These are phyloP conservation scores for Neoarius graeffei DNA, from an alignment of 2,113 vertebrate genomes.

Conservation along the genomic window DNA sequence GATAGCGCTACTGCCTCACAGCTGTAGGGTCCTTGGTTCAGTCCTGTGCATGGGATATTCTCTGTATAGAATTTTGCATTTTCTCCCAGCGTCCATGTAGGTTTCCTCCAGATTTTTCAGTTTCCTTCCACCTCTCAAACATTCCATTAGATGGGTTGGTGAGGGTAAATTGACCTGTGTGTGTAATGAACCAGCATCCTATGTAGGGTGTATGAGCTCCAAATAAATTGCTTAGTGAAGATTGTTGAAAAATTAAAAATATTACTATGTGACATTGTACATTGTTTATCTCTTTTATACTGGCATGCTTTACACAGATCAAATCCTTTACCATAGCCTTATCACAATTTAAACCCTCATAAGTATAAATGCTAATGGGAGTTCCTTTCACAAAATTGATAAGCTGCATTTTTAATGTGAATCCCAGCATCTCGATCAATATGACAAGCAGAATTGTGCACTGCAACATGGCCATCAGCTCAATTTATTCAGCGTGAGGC, in stretches of 20 bases:
- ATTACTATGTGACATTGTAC: background rate
- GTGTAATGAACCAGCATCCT: background rate
- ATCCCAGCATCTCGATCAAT: slow-evolving; percentile 24
- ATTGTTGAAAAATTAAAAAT: background rate
- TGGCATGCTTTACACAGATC: background rate
- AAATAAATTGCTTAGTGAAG: background rate
- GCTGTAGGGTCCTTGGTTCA: background rate
- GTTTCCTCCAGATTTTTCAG: background rate
- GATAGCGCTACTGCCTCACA: background rate
- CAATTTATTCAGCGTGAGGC: background rate
- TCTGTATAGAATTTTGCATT: background rate
- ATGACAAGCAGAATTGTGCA: slow-evolving; percentile 6
- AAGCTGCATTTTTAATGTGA: background rate
- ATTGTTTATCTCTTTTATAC: background rate
- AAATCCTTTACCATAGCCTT: background rate
- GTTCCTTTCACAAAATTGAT: background rate
- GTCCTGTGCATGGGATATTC: background rate
- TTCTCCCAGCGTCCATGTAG: background rate
- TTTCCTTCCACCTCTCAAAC: background rate
- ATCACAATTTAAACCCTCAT: background rate
- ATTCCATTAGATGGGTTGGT: background rate
- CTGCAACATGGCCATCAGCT: background rate
- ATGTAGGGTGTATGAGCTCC: background rate
- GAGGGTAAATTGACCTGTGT: background rate
- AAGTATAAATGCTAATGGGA: background rate